phyloP scores from a whole-genome alignment of 2,113 vertebrate species.

The Tiliqua scincoides region DNA sequence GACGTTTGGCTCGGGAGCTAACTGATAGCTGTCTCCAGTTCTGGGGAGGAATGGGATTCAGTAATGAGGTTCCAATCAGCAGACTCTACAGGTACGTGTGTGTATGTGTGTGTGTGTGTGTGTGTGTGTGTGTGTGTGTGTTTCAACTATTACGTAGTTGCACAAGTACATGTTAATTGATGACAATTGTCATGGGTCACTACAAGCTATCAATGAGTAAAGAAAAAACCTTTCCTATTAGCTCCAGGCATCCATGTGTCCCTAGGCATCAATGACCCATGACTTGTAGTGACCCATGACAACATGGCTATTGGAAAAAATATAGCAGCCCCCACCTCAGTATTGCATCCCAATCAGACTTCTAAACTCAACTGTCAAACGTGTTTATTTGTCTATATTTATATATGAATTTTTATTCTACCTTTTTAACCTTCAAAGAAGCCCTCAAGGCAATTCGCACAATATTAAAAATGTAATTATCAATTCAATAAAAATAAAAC shows the following conservation, averaged over 20 bases:
- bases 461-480: no score
- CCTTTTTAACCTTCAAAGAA: no score
- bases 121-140: no score
- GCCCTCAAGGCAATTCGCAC: no score
- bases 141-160: not conserved
- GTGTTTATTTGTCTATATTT: no score
- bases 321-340: not conserved
- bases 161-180: not conserved
- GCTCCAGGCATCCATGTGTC: not conserved
- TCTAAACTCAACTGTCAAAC: not conserved
- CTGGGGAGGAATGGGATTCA: slow-evolving; percentile 93
- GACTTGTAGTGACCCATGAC: no score
- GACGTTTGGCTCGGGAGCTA: slow-evolving; percentile 81
- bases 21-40: slow-evolving; percentile 88
- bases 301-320: not conserved
- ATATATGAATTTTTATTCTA: no score
- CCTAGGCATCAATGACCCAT: no score
- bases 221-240: not conserved
- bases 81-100: slow-evolving; percentile 84
- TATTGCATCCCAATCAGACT: not conserved
- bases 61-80: slow-evolving; percentile 86
- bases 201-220: not conserved
- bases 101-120: not conserved
- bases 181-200: not conserved
- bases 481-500: no score